Conservation (phyloP, 2,113 vertebrate genomes). For the Hippocampus barbouri region DNA sequence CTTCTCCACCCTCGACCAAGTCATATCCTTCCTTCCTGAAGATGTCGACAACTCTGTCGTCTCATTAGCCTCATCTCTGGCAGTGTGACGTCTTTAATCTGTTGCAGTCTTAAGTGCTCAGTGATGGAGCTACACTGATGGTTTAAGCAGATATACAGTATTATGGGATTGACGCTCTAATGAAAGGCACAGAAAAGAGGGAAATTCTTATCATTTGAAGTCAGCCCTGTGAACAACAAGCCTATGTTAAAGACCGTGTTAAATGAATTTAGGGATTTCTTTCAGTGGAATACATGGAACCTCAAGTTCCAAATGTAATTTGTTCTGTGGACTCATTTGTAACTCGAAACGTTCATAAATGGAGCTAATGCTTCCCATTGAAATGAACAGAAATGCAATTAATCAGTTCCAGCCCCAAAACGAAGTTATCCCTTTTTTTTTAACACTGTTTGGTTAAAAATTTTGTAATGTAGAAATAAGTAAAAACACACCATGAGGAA, state of each 20-base stretch:
- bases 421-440: too few relatives aligned
- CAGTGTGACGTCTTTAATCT: constrained; percentile 39
- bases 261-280: background rate
- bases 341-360: too few relatives aligned
- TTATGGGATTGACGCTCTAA: constrained; percentile 54
- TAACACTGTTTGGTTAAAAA: too few relatives aligned
- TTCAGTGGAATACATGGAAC: background rate
- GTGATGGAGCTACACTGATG: constrained; percentile 50
- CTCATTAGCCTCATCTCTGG: constrained; percentile 53
- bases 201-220: constrained; percentile 55
- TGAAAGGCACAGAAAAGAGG: constrained; percentile 49
- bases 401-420: too few relatives aligned
- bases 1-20: constrained; percentile 28
- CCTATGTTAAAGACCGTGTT: background rate
- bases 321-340: too few relatives aligned
- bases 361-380: too few relatives aligned
- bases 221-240: background rate
- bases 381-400: too few relatives aligned
- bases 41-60: constrained; percentile 33
- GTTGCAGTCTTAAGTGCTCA: constrained; percentile 46
- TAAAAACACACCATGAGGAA: too few relatives aligned
- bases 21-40: constrained; percentile 31
- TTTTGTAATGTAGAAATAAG: too few relatives aligned
- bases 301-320: too few relatives aligned
- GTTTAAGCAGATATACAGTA: constrained; percentile 41